A percentile compares a stretch with the other conserved stretches of the same genome.
phyloP scores from a whole-genome alignment of 2,113 vertebrate species.

The Sarotherodon lohbergeri region DNA sequence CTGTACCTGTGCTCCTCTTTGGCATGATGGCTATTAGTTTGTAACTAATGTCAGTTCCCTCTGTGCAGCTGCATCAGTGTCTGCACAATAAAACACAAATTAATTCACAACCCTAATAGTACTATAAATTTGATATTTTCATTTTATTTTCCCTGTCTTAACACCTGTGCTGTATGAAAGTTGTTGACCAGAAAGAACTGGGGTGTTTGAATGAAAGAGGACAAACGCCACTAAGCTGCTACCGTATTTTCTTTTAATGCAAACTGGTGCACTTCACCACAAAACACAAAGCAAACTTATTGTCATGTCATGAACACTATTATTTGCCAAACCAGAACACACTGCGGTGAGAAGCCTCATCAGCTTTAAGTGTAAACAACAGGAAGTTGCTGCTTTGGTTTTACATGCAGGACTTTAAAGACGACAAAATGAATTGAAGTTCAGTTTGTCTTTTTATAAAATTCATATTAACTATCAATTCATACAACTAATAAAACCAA shows the following conservation, averaged over 20 bases:
- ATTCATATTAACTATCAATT: fast-evolving
- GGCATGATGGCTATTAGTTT: fast-evolving
- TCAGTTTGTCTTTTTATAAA: background rate
- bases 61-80: background rate
- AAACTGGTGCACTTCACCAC: background rate
- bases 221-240: fast-evolving
- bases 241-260: background rate
- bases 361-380: background rate
- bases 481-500: background rate
- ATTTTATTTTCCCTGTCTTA: background rate
- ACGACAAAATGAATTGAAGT: fast-evolving
- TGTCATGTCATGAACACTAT: fast-evolving
- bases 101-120: fast-evolving
- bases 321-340: background rate
- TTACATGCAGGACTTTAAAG: background rate
- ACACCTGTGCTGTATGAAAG: background rate
- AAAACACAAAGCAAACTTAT: background rate
- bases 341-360: fast-evolving
- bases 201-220: background rate
- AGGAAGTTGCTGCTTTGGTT: background rate
- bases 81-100: background rate
- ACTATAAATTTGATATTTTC: fast-evolving
- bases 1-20: background rate
- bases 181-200: background rate
- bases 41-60: background rate